These are phyloP conservation scores for Daphoenositta chrysoptera DNA, from an alignment of 2,113 vertebrate genomes.

Conservation along the genomic window DNA sequence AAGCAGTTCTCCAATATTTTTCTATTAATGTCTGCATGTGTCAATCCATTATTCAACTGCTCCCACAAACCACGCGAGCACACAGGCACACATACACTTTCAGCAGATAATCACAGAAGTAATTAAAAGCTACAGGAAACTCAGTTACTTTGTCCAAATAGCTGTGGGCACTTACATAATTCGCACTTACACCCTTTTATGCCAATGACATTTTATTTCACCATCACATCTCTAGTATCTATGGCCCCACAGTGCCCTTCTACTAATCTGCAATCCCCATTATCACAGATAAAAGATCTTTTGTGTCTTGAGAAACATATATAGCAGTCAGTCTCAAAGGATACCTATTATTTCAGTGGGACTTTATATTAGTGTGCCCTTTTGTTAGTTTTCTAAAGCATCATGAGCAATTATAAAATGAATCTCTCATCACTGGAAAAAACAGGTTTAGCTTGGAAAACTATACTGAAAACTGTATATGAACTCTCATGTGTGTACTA, in stretches of 20 bases:
- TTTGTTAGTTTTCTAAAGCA: not conserved
- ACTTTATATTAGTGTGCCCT: not conserved
- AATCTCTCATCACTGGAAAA: not conserved
- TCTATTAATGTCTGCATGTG: not conserved
- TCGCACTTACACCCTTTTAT: not conserved
- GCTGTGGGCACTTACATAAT: not conserved
- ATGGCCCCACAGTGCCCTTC: not conserved
- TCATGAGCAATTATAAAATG: not conserved
- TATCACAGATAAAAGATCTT: not conserved
- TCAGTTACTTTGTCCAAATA: not conserved
- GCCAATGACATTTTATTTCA: not conserved
- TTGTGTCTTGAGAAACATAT: not conserved
- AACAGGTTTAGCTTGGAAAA: not conserved
- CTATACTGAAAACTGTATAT: not conserved
- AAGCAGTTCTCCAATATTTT: conserved; percentile 3
- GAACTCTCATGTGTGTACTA: not conserved
- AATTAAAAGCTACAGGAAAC: conserved; percentile 15
- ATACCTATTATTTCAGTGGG: not conserved
- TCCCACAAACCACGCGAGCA: not conserved
- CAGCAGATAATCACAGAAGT: not conserved
- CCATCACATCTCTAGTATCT: not conserved
- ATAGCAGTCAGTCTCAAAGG: not conserved
- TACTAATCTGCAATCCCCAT: not conserved
- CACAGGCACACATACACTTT: not conserved
- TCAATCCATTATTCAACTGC: not conserved